Percentiles rank a stretch among this genome's conserved stretches.
Evolutionary conservation across 1,140 invertebrate genomes (phyloP).

Genomic region (Leptopilina boulardi): DNA sequence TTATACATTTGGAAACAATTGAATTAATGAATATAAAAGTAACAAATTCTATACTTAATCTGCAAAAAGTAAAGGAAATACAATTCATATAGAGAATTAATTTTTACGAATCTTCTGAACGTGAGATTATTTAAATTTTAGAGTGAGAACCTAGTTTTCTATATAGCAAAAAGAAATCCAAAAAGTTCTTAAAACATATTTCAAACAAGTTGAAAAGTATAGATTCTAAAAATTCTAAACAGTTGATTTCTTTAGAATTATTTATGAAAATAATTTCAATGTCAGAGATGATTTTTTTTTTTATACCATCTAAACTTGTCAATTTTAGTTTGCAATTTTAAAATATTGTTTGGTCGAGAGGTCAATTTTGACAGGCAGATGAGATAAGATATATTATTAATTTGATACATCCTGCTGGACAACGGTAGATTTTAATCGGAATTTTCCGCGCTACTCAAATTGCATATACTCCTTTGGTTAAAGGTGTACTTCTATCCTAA

Average conservation of each 20-base stretch:
- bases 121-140: too few species aligned
- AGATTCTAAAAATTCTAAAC: too few species aligned
- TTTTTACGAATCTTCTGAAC: too few species aligned
- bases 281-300: too few species aligned
- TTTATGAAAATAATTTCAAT: neutral
- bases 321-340: neutral
- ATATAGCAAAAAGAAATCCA: too few species aligned
- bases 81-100: too few species aligned
- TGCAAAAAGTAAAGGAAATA: too few species aligned
- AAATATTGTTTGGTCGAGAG: neutral
- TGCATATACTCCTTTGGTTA: neutral
- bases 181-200: too few species aligned
- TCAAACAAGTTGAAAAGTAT: too few species aligned
- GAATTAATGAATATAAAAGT: neutral
- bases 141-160: too few species aligned
- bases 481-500: neutral
- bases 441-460: conserved; percentile 11
- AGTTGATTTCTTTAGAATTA: too few species aligned
- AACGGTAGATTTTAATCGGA: conserved; percentile 40
- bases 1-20: neutral
- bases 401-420: conserved; percentile 66
- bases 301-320: neutral
- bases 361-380: conserved; percentile 28
- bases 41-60: too few species aligned
- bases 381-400: conserved; percentile 61